Conservation (phyloP, 2,797 vertebrate species). For the Rhinogobio ventralis region DNA sequence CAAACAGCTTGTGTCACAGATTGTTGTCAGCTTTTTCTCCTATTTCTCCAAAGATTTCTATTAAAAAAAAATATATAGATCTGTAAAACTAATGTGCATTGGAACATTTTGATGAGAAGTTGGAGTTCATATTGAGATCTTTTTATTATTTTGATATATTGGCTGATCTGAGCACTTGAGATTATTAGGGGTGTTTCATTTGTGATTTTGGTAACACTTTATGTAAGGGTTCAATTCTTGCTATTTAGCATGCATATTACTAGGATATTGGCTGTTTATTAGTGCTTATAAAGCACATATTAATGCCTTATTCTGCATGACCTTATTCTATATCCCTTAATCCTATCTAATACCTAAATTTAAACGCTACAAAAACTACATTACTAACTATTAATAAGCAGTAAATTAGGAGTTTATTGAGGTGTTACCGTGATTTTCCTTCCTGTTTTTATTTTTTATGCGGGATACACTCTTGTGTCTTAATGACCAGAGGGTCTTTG, state of each 20-base stretch:
- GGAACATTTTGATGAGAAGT: not conserved
- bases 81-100: not conserved
- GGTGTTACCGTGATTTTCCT: not conserved
- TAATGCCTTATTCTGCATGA: too few relatives aligned
- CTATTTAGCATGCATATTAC: too few relatives aligned
- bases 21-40: not conserved
- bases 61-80: not conserved
- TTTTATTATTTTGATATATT: not conserved
- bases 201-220: not conserved
- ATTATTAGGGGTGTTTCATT: not conserved
- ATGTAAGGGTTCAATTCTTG: too few relatives aligned
- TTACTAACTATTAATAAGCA: too few relatives aligned
- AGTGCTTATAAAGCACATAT: too few relatives aligned
- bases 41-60: not conserved
- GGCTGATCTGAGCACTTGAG: not conserved
- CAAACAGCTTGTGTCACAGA: not conserved
- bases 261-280: too few relatives aligned
- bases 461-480: not conserved
- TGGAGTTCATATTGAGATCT: not conserved
- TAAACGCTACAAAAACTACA: too few relatives aligned
- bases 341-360: too few relatives aligned
- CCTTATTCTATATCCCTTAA: too few relatives aligned
- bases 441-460: not conserved
- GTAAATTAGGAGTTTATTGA: too few relatives aligned
- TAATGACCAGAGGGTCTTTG: not conserved